Base-by-base conservation (phyloP, 2,797 vertebrate genomes). In the Hydrolagus colliei region DNA sequence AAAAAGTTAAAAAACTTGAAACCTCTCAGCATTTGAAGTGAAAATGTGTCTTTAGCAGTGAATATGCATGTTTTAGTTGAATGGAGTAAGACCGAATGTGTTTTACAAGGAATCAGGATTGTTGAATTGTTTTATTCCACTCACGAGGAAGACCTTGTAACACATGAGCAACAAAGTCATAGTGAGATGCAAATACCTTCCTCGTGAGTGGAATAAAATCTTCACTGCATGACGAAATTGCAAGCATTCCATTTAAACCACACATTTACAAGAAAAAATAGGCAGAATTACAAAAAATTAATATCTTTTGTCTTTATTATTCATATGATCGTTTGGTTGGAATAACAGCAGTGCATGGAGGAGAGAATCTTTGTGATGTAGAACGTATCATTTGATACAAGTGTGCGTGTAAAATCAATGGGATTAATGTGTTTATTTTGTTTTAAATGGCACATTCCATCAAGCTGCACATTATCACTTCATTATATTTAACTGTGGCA, bases 361-460 rank as follows among this genome's bases (percentile, higher is more conserved):
- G 52, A 71, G 79, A 84, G 79, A 71, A 67, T 35, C 32, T 84
- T 67, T 67, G 62, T 82, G 78, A 67, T 68, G 78, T 68, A 41
- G 65, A 84, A 71, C 79, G 18, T 41, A 71, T 84, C 67, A 82
- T 82, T 82, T 82, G 65, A 82, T 82, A 82, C 78, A 82, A 84
- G 62, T 18, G 52, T 84, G 79, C 79, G 22, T 71, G 32, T 84
- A 63, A 84, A 84, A 71, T 84, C 79, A 71, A 84, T 84, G 79
- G 35, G 63, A 84, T 16, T 32, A 52, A 52, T 27, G 27, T 77
- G 61, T 52, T 52, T 61, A 77, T 77, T 71, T 71, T 59, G 13
- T 32, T 71, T 71, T 27, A 80, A 84, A 68, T 84, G 79, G 65
- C 62, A 84, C 52, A 71, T n/a, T 71, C 65, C 65, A 84, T 71